Percentiles rank a stretch among this genome's conserved stretches.
Evolutionary conservation across 2,113 vertebrate genomes (phyloP).

Genomic region (Furnarius figulus): DNA sequence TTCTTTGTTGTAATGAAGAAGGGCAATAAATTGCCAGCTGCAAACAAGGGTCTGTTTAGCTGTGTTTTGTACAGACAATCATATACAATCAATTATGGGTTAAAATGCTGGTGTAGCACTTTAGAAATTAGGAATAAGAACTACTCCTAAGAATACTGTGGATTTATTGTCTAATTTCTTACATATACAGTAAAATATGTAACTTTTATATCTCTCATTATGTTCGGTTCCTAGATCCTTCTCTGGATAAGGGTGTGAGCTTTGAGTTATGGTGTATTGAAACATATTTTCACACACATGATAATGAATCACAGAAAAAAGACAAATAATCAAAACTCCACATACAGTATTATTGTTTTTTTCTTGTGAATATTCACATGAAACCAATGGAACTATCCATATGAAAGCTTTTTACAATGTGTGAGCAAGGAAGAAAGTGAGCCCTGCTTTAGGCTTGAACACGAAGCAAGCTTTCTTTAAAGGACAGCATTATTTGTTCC

Average conservation of each 20-base stretch:
- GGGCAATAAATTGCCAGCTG: slow-evolving; percentile 76
- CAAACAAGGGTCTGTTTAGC: slow-evolving; percentile 68
- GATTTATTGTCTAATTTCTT: slow-evolving; percentile 42
- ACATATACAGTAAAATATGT: neutral
- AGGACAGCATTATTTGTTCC: neutral
- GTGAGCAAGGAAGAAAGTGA: neutral
- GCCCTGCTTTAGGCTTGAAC: neutral
- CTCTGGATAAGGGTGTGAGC: neutral
- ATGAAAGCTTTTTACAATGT: neutral
- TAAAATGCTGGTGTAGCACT: slow-evolving; percentile 54
- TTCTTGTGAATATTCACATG: neutral
- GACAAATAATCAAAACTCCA: neutral
- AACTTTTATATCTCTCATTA: neutral
- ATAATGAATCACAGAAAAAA: neutral
- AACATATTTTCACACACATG: neutral
- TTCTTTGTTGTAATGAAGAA: slow-evolving; percentile 76
- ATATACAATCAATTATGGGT: slow-evolving; percentile 57
- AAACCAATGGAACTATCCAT: neutral
- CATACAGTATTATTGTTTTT: neutral
- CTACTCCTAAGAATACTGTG: slow-evolving; percentile 36
- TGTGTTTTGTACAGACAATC: slow-evolving; percentile 60
- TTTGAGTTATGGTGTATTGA: neutral
- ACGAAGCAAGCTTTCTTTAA: neutral
- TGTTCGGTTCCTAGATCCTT: neutral
- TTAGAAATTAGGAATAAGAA: slow-evolving; percentile 59